Conservation (phyloP, 2,797 vertebrate species). For the Eulemur coronatus region DNA sequence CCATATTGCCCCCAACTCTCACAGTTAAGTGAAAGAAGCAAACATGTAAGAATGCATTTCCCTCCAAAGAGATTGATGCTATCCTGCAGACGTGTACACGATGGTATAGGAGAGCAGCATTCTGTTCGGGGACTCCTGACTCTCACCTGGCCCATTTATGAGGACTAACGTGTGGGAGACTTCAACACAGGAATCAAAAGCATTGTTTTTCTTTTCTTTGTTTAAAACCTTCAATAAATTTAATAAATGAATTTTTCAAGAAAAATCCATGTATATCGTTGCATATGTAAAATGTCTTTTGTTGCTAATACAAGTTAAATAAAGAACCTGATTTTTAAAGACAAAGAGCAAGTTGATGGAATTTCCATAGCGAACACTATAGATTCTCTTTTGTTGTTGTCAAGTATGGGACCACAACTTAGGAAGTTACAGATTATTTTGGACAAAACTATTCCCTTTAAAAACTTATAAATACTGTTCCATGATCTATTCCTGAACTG, state of each 20-base stretch:
- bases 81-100: fast-evolving
- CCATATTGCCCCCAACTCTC: background rate
- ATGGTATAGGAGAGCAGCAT: fast-evolving
- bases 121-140: background rate
- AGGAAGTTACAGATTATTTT: background rate
- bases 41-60: background rate
- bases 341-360: background rate
- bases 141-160: background rate
- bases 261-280: background rate
- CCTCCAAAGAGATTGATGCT: background rate
- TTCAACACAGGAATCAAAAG: background rate
- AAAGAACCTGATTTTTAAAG: background rate
- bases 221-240: background rate
- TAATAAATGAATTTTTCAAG: background rate
- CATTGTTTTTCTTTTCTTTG: background rate
- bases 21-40: background rate
- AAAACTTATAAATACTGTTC: background rate
- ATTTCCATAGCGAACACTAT: background rate
- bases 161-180: background rate
- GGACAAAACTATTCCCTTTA: background rate
- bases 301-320: background rate
- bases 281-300: background rate
- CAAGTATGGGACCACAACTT: background rate
- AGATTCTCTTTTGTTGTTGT: background rate
- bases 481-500: background rate